Base-by-base conservation (phyloP, 2,113 vertebrate species). In the Ictalurus punctatus region DNA sequence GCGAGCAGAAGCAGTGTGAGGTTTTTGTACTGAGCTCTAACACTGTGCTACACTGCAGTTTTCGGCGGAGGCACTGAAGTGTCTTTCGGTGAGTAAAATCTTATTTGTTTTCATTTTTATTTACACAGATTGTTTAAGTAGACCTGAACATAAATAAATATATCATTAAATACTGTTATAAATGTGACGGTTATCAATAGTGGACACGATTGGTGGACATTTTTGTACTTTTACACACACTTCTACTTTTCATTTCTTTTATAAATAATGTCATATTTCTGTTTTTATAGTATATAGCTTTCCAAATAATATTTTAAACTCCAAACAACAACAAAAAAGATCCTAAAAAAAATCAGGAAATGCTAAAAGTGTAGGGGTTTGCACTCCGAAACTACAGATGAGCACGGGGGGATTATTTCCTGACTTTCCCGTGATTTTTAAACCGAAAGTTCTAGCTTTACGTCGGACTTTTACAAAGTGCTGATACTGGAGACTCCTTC, bases 11-110 rank as follows among this genome's bases (percentile, higher is more conserved):
- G n/a, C 85, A 86, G 54, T 86, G 71, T 52, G 61, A 87, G 86
- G 76, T 87, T 71, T 87, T 87, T 87, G 78, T 87, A 87, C n/a
- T 87, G n/a, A 58, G 61, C 40, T 71, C 21, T 54, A 80, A 80
- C 59, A 87, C 76, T 54, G 76, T 69, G 78, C 4, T 23, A 19
- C 48, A 19, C 4, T 19, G 2, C 21, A 40, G 12, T 71, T 37
- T 82, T 82, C 2, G 86, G 76, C 37, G 76, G 48, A 82, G 86
- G 86, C 61, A 87, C 78, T 69, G 78, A 87, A 81, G 56, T 86
- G 12, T 52, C 73, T 21, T 9, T 71, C 37, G 78, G 78, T 87
- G 9, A 71, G 86, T 69, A 44, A 82, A 87, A 54, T 14, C 19
- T 76, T 69, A 30, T 14, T 44, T 37, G 21, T 44, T 10, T 52